Conservation (phyloP, 2,797 vertebrate genomes). For the Capromys pilorides region DNA sequence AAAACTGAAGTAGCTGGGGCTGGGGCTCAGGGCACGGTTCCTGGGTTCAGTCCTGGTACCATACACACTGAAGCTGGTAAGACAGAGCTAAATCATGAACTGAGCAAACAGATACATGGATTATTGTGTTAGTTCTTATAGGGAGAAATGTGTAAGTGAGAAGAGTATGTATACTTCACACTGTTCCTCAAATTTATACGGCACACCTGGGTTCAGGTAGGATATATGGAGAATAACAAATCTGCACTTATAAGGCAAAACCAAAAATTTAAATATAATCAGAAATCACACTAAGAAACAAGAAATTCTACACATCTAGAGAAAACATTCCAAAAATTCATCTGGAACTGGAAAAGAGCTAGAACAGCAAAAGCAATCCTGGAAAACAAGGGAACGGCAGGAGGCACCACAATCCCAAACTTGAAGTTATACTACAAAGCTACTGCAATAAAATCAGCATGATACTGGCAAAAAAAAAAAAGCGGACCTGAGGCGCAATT, state of each 20-base stretch:
- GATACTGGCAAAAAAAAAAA: too few relatives aligned
- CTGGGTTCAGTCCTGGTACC: not conserved
- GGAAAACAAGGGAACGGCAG: too few relatives aligned
- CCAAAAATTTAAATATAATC: conserved; percentile 58
- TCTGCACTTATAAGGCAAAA: conserved; percentile 62
- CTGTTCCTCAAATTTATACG: not conserved
- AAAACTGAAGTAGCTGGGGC: not conserved
- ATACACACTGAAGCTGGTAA: not conserved
- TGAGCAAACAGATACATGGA: not conserved
- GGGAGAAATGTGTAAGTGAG: conserved; percentile 58
- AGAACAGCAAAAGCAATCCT: too few relatives aligned
- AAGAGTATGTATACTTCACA: not conserved
- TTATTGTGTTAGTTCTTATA: conserved; percentile 58
- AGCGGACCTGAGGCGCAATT: too few relatives aligned
- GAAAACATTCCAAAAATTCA: too few relatives aligned
- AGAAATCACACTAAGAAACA: conserved; percentile 63
- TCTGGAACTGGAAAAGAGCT: too few relatives aligned
- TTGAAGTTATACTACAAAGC: too few relatives aligned
- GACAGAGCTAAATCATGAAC: conserved; percentile 7
- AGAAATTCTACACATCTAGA: conserved; percentile 21
- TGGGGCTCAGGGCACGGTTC: not conserved
- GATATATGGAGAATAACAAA: conserved; percentile 61
- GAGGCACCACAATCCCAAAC: too few relatives aligned
- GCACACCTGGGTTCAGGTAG: conserved; percentile 50
- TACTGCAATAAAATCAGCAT: too few relatives aligned